Conservation (phyloP, 2,888 invertebrate genomes). For the Diachrysia chrysitis region DNA sequence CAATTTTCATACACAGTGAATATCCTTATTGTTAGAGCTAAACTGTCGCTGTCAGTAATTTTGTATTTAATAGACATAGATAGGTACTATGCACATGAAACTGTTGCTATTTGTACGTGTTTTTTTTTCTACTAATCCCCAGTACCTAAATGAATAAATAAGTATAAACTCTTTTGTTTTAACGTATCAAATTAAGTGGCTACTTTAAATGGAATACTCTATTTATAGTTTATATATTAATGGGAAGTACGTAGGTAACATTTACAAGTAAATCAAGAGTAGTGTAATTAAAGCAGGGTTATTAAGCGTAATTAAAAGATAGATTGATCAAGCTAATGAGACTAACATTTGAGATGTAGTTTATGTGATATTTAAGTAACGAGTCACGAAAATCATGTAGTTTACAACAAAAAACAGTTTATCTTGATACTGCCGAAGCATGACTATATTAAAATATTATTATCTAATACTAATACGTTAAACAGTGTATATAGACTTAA, state of each 20-base stretch:
- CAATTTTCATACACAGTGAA: too few relatives aligned
- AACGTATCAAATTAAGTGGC: background rate
- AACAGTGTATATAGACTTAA: background rate
- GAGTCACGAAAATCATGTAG: slow-evolving; percentile 35
- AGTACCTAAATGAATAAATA: too few relatives aligned
- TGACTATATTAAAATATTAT: background rate
- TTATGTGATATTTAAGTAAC: slow-evolving; percentile 17
- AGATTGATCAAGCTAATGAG: slow-evolving; percentile 29
- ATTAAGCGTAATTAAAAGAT: slow-evolving; percentile 27
- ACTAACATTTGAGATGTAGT: slow-evolving; percentile 34
- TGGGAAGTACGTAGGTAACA: slow-evolving; percentile 2
- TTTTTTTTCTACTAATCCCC: too few relatives aligned
- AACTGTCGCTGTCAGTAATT: background rate
- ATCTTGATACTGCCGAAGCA: slow-evolving; percentile 9
- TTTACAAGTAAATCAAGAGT: slow-evolving; percentile 14
- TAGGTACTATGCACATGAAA: background rate
- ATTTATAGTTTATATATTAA: background rate
- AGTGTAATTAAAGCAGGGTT: slow-evolving; percentile 17
- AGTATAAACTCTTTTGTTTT: background rate
- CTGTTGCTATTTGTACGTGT: background rate
- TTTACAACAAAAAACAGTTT: slow-evolving; percentile 24
- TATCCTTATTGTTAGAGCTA: background rate
- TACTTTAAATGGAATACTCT: background rate
- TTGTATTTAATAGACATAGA: background rate
- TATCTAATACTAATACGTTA: background rate